Base-by-base conservation (phyloP, 2,888 invertebrate species). In the Ectemnius continuus region DNA sequence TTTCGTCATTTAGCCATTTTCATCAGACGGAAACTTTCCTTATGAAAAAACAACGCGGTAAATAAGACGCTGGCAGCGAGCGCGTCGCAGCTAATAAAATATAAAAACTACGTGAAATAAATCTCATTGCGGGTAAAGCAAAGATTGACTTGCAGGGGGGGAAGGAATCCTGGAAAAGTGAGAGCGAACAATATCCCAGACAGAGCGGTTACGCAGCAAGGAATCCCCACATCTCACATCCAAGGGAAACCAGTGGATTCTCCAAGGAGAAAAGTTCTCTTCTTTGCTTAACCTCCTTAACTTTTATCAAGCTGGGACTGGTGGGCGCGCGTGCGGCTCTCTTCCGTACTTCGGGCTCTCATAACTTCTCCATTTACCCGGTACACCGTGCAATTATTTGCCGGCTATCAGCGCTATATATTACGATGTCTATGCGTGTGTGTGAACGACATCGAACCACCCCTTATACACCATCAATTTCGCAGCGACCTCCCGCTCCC, bases 281-380 rank as follows among this genome's bases (percentile, higher is more conserved):
- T 78, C 75, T 77, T 73, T 77, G 70, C 77, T 71, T 75, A 78
- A 78, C 78, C 75, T 78, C 68, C 70, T 78, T 68, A 78, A 78
- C 78, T 78, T 78, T 78, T 78, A 78, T 78, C 68, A 71, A 76
- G 72, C 23, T 23, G 23, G 23, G 23, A 23, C 23, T 23, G 2
- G 23, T 65, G 16, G 57, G 62, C 36, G 36, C 36, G 5, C 36
- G 36, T 36, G 36, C 36, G 36, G 5, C 36, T 36, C 36, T 47
- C 57, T 66, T 72, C 66, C 59, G 76, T 69, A 66, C 76, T 77
- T 76, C 64, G 72, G 68, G 64, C 68, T 64, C 36, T 59, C 72
- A 77, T 77, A 76, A 77, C 77, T 73, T 76, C 76, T 57, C 46
- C 68, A 48, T 72, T 76, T 63, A n/a, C 16, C 46, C 59, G 65